A percentile compares a stretch with the other conserved stretches of the same genome.
These are phyloP conservation scores for Allolobophora icterica DNA, from an alignment of 2,888 invertebrate genomes.

Conservation along the genomic window DNA sequence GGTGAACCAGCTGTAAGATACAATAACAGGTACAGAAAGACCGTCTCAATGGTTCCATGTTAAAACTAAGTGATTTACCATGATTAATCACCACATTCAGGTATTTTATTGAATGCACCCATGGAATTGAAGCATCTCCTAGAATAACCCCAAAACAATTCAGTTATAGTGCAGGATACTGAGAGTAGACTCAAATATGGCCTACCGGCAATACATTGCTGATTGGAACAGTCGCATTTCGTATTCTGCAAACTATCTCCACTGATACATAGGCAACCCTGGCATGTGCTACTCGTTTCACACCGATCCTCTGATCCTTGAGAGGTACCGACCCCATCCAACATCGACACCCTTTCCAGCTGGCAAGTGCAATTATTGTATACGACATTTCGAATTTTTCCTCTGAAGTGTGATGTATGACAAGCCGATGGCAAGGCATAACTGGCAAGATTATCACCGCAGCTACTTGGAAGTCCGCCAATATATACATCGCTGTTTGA, in stretches of 20 bases:
- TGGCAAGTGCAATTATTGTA: slow-evolving; percentile 61
- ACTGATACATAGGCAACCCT: slow-evolving; percentile 56
- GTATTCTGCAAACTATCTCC: slow-evolving; percentile 51
- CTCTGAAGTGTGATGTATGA: slow-evolving; percentile 50
- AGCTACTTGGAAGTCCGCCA: slow-evolving; percentile 56
- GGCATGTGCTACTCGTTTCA: slow-evolving; percentile 50
- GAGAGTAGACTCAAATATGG: too few species aligned
- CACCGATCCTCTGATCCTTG: slow-evolving; percentile 12
- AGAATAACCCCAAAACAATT: too few species aligned
- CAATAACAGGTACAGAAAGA: too few species aligned
- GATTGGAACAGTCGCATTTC: slow-evolving; percentile 54
- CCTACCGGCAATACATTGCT: slow-evolving; percentile 55
- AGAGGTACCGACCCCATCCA: slow-evolving; percentile 51
- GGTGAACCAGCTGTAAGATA: too few species aligned
- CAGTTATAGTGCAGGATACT: too few species aligned
- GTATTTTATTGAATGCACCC: too few species aligned
- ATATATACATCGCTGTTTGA: slow-evolving; percentile 59
- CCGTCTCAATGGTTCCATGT: too few species aligned
- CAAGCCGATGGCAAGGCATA: slow-evolving; percentile 54
- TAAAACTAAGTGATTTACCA: too few species aligned
- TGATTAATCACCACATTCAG: too few species aligned
- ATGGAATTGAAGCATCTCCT: too few species aligned
- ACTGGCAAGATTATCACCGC: slow-evolving; percentile 44
- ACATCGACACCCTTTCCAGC: slow-evolving; percentile 51
- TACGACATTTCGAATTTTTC: slow-evolving; percentile 59